These are phyloP conservation scores for Acrocyrtus sp. DNA, from an alignment of 2,888 invertebrate species.

Conservation along the genomic window DNA sequence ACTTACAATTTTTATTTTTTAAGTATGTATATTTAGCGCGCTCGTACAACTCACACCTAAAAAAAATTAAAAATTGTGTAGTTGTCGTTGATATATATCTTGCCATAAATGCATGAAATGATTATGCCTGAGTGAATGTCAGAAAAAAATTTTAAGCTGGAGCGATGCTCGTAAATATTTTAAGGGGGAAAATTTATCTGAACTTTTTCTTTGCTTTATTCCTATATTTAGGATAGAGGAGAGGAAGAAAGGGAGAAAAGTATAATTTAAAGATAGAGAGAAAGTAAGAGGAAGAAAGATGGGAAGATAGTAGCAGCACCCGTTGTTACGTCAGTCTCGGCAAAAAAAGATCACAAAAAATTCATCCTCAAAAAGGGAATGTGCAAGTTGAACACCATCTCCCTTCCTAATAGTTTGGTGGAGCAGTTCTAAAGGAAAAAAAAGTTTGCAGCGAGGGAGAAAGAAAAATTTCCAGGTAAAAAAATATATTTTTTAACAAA, in stretches of 20 bases:
- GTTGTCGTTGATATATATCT: background rate
- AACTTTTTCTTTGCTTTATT: slow-evolving; percentile 2
- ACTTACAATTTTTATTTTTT: slow-evolving; percentile 6
- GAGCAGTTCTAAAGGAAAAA: background rate
- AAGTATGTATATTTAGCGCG: background rate
- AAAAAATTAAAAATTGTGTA: no score
- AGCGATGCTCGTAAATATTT: no score
- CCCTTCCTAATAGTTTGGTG: background rate
- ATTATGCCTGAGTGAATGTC: no score
- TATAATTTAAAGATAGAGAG: slow-evolving; percentile 43
- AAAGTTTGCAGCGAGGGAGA: background rate
- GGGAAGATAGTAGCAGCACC: slow-evolving; percentile 61
- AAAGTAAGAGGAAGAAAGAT: slow-evolving; percentile 56
- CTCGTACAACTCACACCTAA: background rate
- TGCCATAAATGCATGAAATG: background rate
- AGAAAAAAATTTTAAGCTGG: background rate
- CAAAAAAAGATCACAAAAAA: background rate
- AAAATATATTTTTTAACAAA: background rate
- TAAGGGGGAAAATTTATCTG: no score
- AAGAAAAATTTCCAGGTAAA: background rate
- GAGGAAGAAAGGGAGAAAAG: slow-evolving; percentile 23
- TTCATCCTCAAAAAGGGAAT: background rate
- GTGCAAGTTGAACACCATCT: background rate
- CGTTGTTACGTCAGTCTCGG: slow-evolving; percentile 58
- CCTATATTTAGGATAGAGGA: slow-evolving; percentile 42